These are phyloP conservation scores for Zaprionus lachaisei DNA, from an alignment of 1,140 invertebrate genomes.

Conservation along the genomic window DNA sequence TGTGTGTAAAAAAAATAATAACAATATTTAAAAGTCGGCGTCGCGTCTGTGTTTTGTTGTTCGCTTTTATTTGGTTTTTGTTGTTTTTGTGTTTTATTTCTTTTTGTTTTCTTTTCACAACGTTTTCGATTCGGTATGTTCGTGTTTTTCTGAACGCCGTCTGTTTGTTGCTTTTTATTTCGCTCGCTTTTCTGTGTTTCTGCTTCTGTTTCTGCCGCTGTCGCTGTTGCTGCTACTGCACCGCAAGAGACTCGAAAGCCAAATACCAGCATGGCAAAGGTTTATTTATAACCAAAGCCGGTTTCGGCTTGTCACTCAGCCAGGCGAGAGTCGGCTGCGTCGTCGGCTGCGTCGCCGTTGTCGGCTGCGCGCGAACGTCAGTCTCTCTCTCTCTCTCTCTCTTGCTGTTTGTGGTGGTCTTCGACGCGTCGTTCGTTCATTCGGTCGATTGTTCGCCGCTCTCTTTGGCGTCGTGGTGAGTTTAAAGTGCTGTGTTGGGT, in stretches of 20 bases:
- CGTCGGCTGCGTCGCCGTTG: slow-evolving; percentile 27
- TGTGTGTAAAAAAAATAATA: slow-evolving; percentile 11
- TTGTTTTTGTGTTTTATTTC: slow-evolving; percentile 29
- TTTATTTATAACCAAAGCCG: slow-evolving; percentile 80
- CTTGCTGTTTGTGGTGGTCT: slow-evolving; percentile 29
- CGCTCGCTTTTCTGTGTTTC: slow-evolving; percentile 12
- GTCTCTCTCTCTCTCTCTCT: not conserved
- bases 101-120: slow-evolving; percentile 53
- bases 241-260: slow-evolving; percentile 66
- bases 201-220: slow-evolving; percentile 27
- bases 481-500: slow-evolving; percentile 7
- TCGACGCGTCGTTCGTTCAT: not conserved
- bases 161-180: slow-evolving; percentile 41
- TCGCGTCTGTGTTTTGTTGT: slow-evolving; percentile 23
- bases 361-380: not conserved
- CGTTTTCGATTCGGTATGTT: slow-evolving; percentile 43
- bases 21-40: slow-evolving; percentile 29
- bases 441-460: not conserved
- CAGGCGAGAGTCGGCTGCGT: slow-evolving; percentile 25
- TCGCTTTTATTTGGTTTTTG: slow-evolving; percentile 27
- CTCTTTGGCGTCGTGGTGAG: slow-evolving; percentile 45
- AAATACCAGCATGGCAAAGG: slow-evolving; percentile 63
- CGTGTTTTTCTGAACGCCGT: slow-evolving; percentile 52
- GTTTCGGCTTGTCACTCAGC: slow-evolving; percentile 59
- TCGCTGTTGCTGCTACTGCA: slow-evolving; percentile 50